Conservation (phyloP, 2,888 invertebrate species). For the Myathropa florea region DNA sequence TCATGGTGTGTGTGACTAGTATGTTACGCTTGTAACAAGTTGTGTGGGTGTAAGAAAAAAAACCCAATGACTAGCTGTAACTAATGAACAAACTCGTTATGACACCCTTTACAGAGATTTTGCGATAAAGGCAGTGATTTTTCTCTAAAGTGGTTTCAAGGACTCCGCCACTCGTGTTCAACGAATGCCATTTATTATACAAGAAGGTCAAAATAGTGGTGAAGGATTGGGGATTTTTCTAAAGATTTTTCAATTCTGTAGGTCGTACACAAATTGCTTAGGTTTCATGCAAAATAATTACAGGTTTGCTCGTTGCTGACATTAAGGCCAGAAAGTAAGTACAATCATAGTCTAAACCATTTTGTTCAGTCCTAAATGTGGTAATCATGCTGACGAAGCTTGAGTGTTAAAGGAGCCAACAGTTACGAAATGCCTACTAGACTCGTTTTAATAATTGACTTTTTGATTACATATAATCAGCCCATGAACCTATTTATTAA, state of each 20-base stretch:
- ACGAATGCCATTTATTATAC: neutral
- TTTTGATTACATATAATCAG: too few species aligned
- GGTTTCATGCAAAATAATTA: neutral
- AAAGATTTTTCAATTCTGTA: constrained; percentile 27
- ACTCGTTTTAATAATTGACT: too few species aligned
- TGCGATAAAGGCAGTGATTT: constrained; percentile 6
- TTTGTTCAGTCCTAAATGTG: neutral
- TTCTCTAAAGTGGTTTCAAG: constrained; percentile 5
- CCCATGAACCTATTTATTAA: too few species aligned
- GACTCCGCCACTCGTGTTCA: neutral
- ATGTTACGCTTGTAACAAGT: neutral
- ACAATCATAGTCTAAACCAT: neutral
- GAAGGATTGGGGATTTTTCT: constrained; percentile 21
- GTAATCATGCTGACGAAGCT: neutral
- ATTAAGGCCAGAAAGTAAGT: neutral
- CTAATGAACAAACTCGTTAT: constrained; percentile 48
- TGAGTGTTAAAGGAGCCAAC: too few species aligned
- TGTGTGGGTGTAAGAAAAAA: neutral
- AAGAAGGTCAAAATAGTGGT: constrained; percentile 33
- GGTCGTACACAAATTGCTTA: constrained; percentile 19
- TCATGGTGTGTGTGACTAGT: neutral
- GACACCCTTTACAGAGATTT: neutral
- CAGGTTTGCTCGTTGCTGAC: neutral
- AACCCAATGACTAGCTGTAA: constrained; percentile 13
- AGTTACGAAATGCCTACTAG: too few species aligned